Percentiles rank a stretch among this genome's conserved stretches.
These are phyloP conservation scores for Carapus acus DNA, from an alignment of 2,797 vertebrate species.

Conservation along the genomic window DNA sequence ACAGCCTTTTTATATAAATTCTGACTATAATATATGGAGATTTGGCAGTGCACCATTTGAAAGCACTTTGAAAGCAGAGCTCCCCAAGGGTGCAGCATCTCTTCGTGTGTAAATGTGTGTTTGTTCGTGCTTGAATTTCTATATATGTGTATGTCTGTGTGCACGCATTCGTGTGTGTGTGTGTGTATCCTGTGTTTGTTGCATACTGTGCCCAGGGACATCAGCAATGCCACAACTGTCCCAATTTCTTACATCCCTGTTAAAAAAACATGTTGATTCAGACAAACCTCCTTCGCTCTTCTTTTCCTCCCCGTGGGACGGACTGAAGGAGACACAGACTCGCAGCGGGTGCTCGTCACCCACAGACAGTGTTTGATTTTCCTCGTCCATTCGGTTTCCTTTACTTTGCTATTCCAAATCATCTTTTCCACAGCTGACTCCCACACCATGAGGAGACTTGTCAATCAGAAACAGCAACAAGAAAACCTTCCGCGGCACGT, in stretches of 20 bases:
- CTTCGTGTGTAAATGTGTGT: constrained; percentile 55
- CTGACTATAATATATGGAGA: constrained; percentile 69
- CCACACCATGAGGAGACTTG: constrained; percentile 16
- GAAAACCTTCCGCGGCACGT: constrained; percentile 25
- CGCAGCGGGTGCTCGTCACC: constrained; percentile 55
- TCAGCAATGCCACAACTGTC: constrained; percentile 69
- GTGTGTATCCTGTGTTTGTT: constrained; percentile 59
- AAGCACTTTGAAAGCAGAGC: constrained; percentile 58
- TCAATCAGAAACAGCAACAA: constrained; percentile 42
- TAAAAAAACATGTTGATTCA: constrained; percentile 73
- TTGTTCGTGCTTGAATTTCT: constrained; percentile 37
- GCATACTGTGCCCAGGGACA: constrained; percentile 66
- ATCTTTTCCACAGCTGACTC: constrained; percentile 43
- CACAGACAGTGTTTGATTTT: constrained; percentile 59
- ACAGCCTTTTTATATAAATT: constrained; percentile 66
- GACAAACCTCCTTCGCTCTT: constrained; percentile 52
- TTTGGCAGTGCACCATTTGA: constrained; percentile 61
- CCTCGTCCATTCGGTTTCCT: constrained; percentile 29
- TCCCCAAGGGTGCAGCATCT: constrained; percentile 53
- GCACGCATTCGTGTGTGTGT: constrained; percentile 12
- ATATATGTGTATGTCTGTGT: constrained; percentile 35
- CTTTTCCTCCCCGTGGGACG: constrained; percentile 49
- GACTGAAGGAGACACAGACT: constrained; percentile 46
- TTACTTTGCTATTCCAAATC: constrained; percentile 55
- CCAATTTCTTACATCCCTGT: constrained; percentile 69